phyloP scores from a whole-genome alignment of 1,140 invertebrate genomes.

The Conus ventricosus region DNA sequence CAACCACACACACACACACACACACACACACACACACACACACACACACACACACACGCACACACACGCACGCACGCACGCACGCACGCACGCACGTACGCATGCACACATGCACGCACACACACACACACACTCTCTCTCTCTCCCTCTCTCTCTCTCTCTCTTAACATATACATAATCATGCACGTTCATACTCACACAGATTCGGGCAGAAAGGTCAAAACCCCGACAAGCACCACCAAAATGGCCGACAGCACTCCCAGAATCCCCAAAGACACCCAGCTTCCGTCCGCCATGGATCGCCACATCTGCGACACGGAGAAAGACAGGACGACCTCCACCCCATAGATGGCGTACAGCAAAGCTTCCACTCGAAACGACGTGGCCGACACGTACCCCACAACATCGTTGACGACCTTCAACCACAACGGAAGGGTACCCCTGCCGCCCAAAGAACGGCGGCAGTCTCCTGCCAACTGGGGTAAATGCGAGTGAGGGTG shows the following conservation, averaged over 20 bases:
- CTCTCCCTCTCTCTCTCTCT: too few relatives aligned
- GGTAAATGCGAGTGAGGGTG: background rate
- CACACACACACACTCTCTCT: too few relatives aligned
- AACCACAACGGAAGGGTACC: background rate
- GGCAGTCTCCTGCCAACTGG: background rate
- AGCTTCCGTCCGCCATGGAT: slow-evolving; percentile 12
- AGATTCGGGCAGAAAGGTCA: slow-evolving; percentile 1
- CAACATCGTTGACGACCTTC: background rate
- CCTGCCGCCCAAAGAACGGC: too few relatives aligned
- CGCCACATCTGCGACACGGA: background rate
- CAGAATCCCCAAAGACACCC: background rate
- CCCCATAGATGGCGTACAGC: background rate
- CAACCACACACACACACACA: background rate
- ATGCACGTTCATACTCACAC: background rate
- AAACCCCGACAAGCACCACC: background rate
- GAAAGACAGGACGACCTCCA: background rate
- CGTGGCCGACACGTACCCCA: background rate
- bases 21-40: too few relatives aligned
- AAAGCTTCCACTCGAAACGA: background rate
- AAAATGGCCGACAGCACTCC: slow-evolving; percentile 24
- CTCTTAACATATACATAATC: too few relatives aligned
- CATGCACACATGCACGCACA: too few relatives aligned
- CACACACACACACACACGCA: too few relatives aligned
- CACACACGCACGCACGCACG: too few relatives aligned
- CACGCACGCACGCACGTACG: too few relatives aligned